Conservation (phyloP, 1,140 invertebrate genomes). For the Nasonia longicornis region DNA sequence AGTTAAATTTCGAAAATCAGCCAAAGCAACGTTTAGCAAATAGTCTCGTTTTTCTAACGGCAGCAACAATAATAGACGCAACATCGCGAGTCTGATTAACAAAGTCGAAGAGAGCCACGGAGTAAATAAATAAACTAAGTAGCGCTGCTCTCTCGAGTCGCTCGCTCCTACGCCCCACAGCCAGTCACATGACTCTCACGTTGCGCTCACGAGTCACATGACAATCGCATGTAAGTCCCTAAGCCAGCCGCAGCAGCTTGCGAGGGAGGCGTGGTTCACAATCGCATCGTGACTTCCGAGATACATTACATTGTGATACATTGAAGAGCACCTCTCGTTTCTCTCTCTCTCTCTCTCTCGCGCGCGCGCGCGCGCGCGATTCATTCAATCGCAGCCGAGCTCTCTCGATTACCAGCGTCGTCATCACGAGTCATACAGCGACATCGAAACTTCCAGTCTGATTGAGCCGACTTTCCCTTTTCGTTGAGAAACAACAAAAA, state of each 20-base stretch:
- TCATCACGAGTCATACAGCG: neutral
- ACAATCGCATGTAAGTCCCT: conserved; percentile 60
- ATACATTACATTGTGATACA: neutral
- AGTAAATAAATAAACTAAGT: neutral
- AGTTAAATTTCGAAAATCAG: neutral
- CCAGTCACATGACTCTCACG: conserved; percentile 66
- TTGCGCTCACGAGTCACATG: conserved; percentile 63
- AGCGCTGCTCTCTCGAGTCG: neutral
- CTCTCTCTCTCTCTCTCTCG: too few relatives aligned
- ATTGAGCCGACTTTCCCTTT: neutral
- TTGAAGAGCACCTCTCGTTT: too few relatives aligned
- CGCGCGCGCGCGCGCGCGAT: neutral
- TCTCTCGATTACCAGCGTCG: neutral
- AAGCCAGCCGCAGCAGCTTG: neutral
- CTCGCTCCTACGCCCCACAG: conserved; percentile 49
- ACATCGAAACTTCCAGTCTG: neutral
- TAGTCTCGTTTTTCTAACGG: too few relatives aligned
- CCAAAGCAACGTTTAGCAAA: too few relatives aligned
- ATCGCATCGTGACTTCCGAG: conserved; percentile 20
- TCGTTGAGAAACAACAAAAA: neutral
- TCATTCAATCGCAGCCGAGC: neutral
- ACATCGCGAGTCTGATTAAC: too few relatives aligned
- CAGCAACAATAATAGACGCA: too few relatives aligned
- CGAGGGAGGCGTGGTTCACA: conserved; percentile 28
- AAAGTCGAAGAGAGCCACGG: neutral